Base-by-base conservation (phyloP, 2,113 vertebrate species). In the Furnarius figulus region DNA sequence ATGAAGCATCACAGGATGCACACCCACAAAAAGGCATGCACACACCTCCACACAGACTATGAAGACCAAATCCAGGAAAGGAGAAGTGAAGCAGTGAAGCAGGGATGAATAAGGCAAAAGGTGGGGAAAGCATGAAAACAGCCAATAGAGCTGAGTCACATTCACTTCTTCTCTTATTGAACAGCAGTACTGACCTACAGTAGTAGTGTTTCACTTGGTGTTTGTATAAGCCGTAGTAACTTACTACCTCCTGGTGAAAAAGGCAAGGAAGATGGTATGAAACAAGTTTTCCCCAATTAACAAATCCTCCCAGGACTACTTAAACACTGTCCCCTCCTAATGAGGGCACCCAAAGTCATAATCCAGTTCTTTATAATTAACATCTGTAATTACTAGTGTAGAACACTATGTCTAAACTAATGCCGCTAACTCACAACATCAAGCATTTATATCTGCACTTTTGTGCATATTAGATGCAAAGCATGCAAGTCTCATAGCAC, bases 271-370 rank as follows among this genome's bases (percentile, higher is more conserved):
- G 63, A 96, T 63, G 67, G 49, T 44, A 76, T 28, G 68, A 90
- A 84, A 93, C 86, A 92, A 56, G 83, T 82, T 78, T 89, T 75
- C n/a, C 37, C 72, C 84, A 88, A 92, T 93, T 95, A 96, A 80
- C 50, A 93, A 94, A 91, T 85, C 33, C 86, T 97, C 84, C 35
- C 14, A 87, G 77, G 86, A 93, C 76, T 67, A 75, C 58, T 93
- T 90, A 74, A 1, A 91, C 24, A 59, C 55, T 77, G 72, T 90
- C 74, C 87, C 67, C 52, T 95, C 67, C 82, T 96, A 94, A 96
- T 89, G 73, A 93, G 90, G 80, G 88, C 86, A 89, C 28, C 83
- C 70, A 62, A 96, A 96, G 90, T 58, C 92, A 89, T 61, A 93
- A 92, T 66, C 44, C 80, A 90, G 40, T 49, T 73, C 79, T 74